Evolutionary conservation across 2,797 vertebrate genomes (phyloP), one percentile per base, ranked within the genome.

Genomic region (Darevskia mixta): DNA sequence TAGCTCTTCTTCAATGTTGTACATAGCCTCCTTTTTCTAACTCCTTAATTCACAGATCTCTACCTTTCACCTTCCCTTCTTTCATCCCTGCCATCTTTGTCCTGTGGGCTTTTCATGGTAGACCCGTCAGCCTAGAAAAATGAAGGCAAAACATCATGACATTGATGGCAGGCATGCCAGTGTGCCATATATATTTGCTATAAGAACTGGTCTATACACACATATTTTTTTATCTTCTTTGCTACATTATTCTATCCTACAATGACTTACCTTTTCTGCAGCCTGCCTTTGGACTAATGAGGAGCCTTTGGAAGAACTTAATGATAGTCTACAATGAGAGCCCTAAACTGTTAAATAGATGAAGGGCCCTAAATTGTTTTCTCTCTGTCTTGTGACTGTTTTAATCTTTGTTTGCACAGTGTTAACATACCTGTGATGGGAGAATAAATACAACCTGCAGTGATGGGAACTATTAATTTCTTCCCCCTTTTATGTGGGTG

Each of bases 241-340:
- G 5, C 76, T 79, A 41, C 87, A 49, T 3, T 49, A 41, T 67
- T 67, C 77, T 89, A 82, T 49, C 80, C 43, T 75, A 27, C 0
- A 15, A 27, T 13, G 69, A 17, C 80, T 94, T 85, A 35, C 8
- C 2, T 64, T 82, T 86, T 79, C 43, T 69, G 7, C 67, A 89
- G 80, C 43, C 45, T 89, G 78, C 66, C 20, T 35, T 69, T 15
- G 1, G 83, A 88, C 64, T 76, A 35, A 27, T 1, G 1, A 77
- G 64, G 64, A 67, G 66, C 83, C 89, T 76, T 35, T 76, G 43
- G 72, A 76, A 87, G 66, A 83, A 91, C 64, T 82, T 72, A n/a
- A 29, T 82, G 49, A 25, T 38, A 61, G 5, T n/a, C 13, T 43
- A 41, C 55, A 18, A 4, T 7, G 25, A 38, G 32, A 15, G 29